phyloP scores from a whole-genome alignment of 1,140 invertebrate species.

The Bathynomus jamesi region DNA sequence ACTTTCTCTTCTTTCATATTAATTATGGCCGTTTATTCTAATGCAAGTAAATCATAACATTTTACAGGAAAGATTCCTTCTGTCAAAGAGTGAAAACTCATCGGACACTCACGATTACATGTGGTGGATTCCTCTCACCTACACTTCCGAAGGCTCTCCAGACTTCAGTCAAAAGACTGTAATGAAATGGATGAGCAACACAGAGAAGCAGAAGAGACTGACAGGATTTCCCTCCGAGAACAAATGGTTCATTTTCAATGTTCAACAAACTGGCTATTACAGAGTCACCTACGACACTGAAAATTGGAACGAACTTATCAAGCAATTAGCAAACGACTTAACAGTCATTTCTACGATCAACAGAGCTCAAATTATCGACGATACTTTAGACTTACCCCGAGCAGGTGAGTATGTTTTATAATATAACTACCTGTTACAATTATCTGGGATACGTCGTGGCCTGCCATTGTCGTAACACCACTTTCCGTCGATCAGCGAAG shows the following conservation, averaged over 20 bases:
- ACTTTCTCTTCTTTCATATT: too few species aligned
- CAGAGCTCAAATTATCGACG: constrained; percentile 61
- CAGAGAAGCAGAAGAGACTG: constrained; percentile 9
- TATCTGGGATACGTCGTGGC: not conserved
- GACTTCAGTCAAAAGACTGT: constrained; percentile 15
- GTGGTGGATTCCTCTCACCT: constrained; percentile 27
- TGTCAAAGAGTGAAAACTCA: constrained; percentile 15
- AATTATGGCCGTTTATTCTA: too few species aligned
- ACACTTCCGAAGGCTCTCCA: constrained; percentile 1
- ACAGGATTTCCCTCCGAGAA: constrained; percentile 10
- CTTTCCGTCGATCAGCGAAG: too few species aligned
- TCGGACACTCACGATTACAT: constrained; percentile 16
- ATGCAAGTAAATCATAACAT: too few species aligned
- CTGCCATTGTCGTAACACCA: too few species aligned
- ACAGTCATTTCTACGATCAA: constrained; percentile 46
- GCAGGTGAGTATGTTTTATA: too few species aligned
- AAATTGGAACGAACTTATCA: constrained; percentile 47
- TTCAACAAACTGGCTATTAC: constrained; percentile 44
- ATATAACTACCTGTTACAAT: not conserved
- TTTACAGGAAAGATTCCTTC: constrained; percentile 28
- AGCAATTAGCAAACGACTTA: constrained; percentile 40
- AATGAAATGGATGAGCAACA: constrained; percentile 14
- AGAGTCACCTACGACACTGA: constrained; percentile 49
- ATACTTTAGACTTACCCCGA: constrained; percentile 71
- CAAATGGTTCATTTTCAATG: constrained; percentile 25